Conservation (phyloP, 2,888 invertebrate genomes). For the Cryptophagus acutangulus region DNA sequence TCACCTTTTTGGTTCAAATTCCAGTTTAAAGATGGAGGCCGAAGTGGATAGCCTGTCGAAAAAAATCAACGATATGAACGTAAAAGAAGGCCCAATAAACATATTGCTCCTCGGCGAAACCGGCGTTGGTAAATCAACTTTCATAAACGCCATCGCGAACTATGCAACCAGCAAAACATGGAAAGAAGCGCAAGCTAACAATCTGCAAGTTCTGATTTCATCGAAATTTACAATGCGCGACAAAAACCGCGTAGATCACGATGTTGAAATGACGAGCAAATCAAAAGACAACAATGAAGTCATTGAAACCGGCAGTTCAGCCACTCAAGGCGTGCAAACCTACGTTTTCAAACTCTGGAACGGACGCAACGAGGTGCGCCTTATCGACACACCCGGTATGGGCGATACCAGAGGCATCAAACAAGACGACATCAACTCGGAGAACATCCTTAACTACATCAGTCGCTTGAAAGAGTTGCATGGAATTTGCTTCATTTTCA, state of each 20-base stretch:
- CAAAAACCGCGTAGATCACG: background rate
- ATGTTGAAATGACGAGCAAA: background rate
- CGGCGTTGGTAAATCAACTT: conserved; percentile 43
- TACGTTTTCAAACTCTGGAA: conserved; percentile 26
- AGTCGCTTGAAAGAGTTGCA: conserved; percentile 29
- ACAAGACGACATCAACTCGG: conserved; percentile 31
- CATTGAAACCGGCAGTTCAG: conserved; percentile 22
- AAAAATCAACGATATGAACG: conserved; percentile 14
- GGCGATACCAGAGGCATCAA: conserved; percentile 30
- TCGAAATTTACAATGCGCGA: conserved; percentile 29
- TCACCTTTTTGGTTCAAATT: too few relatives aligned
- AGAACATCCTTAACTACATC: conserved; percentile 30
- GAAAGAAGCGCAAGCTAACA: conserved; percentile 26
- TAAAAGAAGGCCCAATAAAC: too few relatives aligned
- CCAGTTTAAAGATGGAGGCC: conserved; percentile 1
- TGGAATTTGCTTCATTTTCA: conserved; percentile 33
- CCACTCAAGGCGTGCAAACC: conserved; percentile 25
- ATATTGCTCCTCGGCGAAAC: conserved; percentile 41
- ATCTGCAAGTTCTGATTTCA: conserved; percentile 34
- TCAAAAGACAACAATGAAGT: conserved; percentile 16
- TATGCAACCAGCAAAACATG: conserved; percentile 33
- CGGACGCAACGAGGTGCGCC: conserved; percentile 25
- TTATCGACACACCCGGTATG: conserved; percentile 38
- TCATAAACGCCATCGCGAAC: conserved; percentile 41
- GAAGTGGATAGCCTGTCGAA: background rate